Percentiles rank a stretch among this genome's conserved stretches.
These are phyloP conservation scores for Orchesellides sinensis DNA, from an alignment of 2,888 invertebrate genomes.

Conservation along the genomic window DNA sequence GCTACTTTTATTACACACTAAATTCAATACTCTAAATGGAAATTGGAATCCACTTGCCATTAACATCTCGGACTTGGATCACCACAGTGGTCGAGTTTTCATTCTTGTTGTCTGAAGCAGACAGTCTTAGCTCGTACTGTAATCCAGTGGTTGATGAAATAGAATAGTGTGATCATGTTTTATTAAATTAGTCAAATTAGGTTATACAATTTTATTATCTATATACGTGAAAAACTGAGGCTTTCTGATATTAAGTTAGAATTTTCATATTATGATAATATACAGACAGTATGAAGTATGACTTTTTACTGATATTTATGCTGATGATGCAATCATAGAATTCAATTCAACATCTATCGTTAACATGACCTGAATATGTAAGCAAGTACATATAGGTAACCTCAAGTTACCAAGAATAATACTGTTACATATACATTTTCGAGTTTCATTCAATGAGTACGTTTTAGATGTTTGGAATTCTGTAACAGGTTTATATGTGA, in stretches of 20 bases:
- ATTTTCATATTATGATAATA: no score
- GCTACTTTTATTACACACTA: neutral
- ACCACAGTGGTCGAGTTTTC: constrained; percentile 98
- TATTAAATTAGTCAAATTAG: neutral
- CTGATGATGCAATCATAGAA: constrained; percentile 47
- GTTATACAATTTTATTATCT: no score
- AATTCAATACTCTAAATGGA: neutral
- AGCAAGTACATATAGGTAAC: no score
- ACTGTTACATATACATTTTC: no score
- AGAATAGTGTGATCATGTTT: neutral
- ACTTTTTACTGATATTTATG: constrained; percentile 10
- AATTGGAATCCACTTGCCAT: no score
- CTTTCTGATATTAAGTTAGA: no score
- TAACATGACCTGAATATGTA: constrained; percentile 30
- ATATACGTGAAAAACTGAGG: no score
- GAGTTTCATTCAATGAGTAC: no score
- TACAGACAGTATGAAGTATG: no score
- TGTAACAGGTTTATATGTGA: no score
- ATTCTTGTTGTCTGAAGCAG: constrained; percentile 97
- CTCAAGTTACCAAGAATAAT: no score
- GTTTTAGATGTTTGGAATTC: no score
- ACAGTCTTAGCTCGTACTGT: constrained; percentile 94
- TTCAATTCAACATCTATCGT: constrained; percentile 34
- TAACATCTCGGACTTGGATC: constrained; percentile 97
- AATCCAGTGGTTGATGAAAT: constrained; percentile 6